Evolutionary conservation across 2,888 invertebrate species (phyloP), one percentile per base, ranked within the genome.

Genomic region (Caenorhabditis macrosperma): DNA sequence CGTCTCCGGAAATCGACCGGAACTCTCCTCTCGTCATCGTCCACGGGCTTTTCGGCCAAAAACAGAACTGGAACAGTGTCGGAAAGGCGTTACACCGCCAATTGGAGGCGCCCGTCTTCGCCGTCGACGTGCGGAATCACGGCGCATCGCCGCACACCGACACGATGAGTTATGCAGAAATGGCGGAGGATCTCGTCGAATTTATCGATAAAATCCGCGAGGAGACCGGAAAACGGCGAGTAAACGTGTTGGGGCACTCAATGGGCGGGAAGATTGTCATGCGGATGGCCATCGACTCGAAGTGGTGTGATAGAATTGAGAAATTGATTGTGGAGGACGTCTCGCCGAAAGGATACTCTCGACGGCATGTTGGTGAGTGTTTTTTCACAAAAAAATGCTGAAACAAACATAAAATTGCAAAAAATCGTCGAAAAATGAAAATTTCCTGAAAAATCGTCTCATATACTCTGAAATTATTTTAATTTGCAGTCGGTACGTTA

Each of bases 111-210:
- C 80, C 79, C n/a, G 75, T 96, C 0, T 93, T 95, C 80, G 93
- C 94, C 6, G 93, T 96, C 35, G 98, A 98, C 92, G 94, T 95
- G 6, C 93, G 97, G 90, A 97, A 98, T 92, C 98, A 98, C 91
- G 98, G 97, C 0, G 95, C 96, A 82, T 96, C 96, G 90, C 94
- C 95, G 0, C 96, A 96, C 90, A 92, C 94, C 0, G 85, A 68
- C 0, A 93, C 94, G 0, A 94, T 95, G 91, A 93, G 93, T 26
- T 96, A 96, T 90, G 91, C 92, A 10, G 93, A 93, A 46, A 93
- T 96, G 93, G 94, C 94, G 0, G 92, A 92, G 66, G 97, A 97
- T 91, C 89, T 96, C 4, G 91, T 93, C 10, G 92, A 93, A 48
- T 88, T 88, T 61, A 79, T 89, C 20, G 78, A 84, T 61, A 68